Evolutionary conservation across 2,797 vertebrate genomes (phyloP).

Genomic region (Sciurus vulgaris): DNA sequence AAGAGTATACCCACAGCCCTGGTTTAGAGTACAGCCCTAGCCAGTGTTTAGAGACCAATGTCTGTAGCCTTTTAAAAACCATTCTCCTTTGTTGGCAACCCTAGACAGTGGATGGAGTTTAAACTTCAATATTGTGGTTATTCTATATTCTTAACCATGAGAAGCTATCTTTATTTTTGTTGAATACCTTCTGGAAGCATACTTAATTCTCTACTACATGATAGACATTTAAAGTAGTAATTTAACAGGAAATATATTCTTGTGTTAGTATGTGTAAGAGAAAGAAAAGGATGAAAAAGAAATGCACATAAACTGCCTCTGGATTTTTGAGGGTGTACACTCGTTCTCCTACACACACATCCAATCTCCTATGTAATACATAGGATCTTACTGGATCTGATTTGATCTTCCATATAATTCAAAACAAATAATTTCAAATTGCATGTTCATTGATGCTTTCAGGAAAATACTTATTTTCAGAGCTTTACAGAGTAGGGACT

Average conservation of each 20-base stretch:
- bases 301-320: neutral
- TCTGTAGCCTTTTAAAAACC: neutral
- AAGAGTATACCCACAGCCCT: neutral
- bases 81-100: slow-evolving; percentile 1
- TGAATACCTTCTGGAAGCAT: slow-evolving; percentile 2
- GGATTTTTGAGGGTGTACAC: neutral
- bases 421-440: slow-evolving; percentile 23
- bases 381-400: neutral
- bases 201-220: slow-evolving; percentile 9
- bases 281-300: slow-evolving; percentile 28
- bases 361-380: neutral
- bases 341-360: rapidly evolving
- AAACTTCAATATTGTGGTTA: neutral
- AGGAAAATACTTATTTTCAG: slow-evolving; percentile 29
- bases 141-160: slow-evolving; percentile 36
- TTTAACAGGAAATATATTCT: slow-evolving; percentile 46
- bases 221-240: neutral
- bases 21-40: neutral
- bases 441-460: slow-evolving; percentile 11
- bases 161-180: slow-evolving; percentile 8
- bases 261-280: neutral
- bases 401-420: slow-evolving; percentile 37
- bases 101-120: neutral
- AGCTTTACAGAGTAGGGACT: neutral
- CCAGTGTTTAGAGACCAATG: neutral